Percentiles rank a stretch among this genome's conserved stretches.
Conservation (phyloP, 2,888 invertebrate species). For the Pediacus dermestoides region DNA sequence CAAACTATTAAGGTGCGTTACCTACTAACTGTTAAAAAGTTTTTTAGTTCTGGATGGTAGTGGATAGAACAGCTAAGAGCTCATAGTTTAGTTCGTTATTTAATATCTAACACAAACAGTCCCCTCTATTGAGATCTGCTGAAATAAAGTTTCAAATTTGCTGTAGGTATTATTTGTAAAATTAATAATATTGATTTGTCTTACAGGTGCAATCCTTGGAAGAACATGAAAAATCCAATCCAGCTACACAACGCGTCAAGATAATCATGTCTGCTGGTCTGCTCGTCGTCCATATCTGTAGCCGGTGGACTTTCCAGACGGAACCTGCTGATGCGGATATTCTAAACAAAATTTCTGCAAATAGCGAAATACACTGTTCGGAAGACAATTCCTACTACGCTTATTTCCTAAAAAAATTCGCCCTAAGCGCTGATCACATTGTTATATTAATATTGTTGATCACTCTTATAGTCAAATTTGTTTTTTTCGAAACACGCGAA, state of each 20-base stretch:
- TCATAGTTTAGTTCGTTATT: conserved; percentile 40
- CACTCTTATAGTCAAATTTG: conserved; percentile 83
- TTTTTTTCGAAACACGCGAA: conserved; percentile 76
- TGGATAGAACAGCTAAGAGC: no score
- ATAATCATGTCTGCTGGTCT: conserved; percentile 92
- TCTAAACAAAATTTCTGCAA: conserved; percentile 16
- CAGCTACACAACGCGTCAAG: conserved; percentile 89
- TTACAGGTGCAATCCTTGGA: no score
- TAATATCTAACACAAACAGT: conserved; percentile 34
- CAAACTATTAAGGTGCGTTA: no score
- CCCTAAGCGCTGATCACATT: conserved; percentile 80
- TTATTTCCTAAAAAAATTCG: conserved; percentile 44
- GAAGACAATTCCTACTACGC: conserved; percentile 36
- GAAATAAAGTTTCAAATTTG: no score
- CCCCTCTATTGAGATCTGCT: no score
- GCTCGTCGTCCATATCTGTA: conserved; percentile 80
- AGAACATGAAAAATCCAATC: conserved; percentile 83
- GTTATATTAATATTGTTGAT: conserved; percentile 79
- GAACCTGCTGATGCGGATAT: conserved; percentile 20
- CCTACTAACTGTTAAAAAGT: no score
- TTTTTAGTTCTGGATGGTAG: no score
- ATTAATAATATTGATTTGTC: no score
- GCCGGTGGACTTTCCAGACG: conserved; percentile 43
- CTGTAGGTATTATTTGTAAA: no score
- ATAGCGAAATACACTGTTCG: conserved; percentile 24